These are phyloP conservation scores for Pararge aegeria DNA, from an alignment of 1,140 invertebrate species.

Conservation along the genomic window DNA sequence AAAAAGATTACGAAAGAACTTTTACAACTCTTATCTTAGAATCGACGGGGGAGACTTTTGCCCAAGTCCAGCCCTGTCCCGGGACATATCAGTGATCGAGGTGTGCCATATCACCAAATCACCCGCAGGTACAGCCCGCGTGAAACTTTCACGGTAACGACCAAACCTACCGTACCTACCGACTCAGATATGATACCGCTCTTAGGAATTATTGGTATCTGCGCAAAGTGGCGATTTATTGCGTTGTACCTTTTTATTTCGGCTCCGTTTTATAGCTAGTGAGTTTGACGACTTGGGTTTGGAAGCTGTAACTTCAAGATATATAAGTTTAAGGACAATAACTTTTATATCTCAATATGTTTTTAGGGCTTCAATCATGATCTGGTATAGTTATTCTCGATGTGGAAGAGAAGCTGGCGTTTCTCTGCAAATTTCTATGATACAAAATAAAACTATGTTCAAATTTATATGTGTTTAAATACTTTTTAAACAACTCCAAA, in stretches of 20 bases:
- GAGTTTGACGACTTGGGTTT: neutral
- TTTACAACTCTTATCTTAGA: neutral
- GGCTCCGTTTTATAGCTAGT: neutral
- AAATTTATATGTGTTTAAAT: no score
- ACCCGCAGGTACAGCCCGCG: conserved; percentile 29
- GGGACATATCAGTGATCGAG: conserved; percentile 51
- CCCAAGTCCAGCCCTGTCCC: conserved; percentile 34
- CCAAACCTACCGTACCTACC: neutral
- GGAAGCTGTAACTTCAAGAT: no score
- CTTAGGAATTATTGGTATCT: conserved; percentile 30
- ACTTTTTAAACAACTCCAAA: no score
- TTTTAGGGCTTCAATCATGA: no score
- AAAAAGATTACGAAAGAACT: no score
- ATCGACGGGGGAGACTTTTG: neutral
- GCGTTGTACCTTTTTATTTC: conserved; percentile 14
- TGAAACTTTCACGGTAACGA: conserved; percentile 49
- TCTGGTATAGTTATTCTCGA: no score
- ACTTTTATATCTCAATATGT: no score
- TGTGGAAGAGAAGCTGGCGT: no score
- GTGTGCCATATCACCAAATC: conserved; percentile 33
- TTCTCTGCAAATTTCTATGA: no score
- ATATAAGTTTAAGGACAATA: no score
- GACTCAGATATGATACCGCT: conserved; percentile 43
- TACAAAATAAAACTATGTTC: no score
- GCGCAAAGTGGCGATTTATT: conserved; percentile 32